phyloP scores from a whole-genome alignment of 2,113 vertebrate genomes.

The Aptenodytes forsteri region DNA sequence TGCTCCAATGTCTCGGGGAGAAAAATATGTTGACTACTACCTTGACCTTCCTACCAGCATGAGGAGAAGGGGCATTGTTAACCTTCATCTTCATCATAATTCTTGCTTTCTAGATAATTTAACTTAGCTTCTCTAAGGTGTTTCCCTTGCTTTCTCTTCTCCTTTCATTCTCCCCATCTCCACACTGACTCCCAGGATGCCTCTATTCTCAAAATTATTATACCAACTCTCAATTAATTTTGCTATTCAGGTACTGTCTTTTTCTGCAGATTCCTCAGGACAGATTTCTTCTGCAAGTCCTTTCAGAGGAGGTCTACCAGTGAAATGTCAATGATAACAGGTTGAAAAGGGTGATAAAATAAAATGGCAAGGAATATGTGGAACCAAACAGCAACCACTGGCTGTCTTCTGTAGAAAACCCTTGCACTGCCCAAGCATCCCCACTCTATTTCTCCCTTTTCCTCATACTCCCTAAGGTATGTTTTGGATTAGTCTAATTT shows the following conservation, averaged over 20 bases:
- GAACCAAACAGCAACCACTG: not conserved
- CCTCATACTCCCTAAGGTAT: not conserved
- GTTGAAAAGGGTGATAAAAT: not conserved
- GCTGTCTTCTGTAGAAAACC: not conserved
- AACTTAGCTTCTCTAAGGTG: not conserved
- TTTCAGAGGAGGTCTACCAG: not conserved
- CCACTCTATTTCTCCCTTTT: not conserved
- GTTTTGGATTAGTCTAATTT: not conserved
- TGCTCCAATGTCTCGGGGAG: not conserved
- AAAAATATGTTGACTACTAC: not conserved
- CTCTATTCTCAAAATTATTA: not conserved
- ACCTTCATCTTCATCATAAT: not conserved
- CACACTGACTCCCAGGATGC: not conserved
- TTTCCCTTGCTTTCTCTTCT: not conserved
- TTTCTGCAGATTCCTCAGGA: constrained; percentile 23
- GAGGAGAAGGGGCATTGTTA: not conserved
- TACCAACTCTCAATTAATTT: not conserved
- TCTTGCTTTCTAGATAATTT: not conserved
- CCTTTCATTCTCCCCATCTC: not conserved
- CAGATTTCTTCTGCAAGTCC: not conserved
- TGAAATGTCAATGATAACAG: not conserved
- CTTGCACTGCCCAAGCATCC: not conserved
- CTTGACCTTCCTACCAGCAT: not conserved
- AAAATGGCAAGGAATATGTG: not conserved
- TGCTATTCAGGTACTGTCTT: not conserved